Evolutionary conservation across 64 coral and sea anemone species (phyloP).

Genomic region (Pachyseris speciosa): DNA sequence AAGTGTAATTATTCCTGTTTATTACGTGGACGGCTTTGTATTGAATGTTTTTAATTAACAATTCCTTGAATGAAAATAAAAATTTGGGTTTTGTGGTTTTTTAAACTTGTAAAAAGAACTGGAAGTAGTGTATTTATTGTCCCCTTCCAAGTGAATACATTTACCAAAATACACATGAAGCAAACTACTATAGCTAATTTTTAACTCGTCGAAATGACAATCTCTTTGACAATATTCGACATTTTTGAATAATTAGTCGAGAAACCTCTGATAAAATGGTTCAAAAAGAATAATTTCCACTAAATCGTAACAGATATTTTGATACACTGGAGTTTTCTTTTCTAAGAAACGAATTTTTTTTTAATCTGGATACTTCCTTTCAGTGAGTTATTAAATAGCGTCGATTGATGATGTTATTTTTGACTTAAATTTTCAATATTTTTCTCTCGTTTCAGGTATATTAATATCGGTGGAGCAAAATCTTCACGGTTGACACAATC

Average conservation of each 20-base stretch:
- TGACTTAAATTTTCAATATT: background rate
- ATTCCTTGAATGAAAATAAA: slow-evolving; percentile 3
- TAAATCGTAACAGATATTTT: background rate
- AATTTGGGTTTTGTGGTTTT: slow-evolving; percentile 12
- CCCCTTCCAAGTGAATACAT: background rate
- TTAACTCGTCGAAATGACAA: background rate
- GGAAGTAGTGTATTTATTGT: background rate
- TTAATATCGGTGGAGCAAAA: slow-evolving; percentile 1
- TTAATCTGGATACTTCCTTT: slow-evolving; percentile 4
- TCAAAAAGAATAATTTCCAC: no score
- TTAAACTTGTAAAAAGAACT: background rate
- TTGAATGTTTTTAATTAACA: slow-evolving; percentile 29
- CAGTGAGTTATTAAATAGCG: background rate
- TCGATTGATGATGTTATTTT: slow-evolving; percentile 1
- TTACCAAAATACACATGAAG: background rate
- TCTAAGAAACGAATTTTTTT: no score
- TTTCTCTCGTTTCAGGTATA: slow-evolving; percentile 18
- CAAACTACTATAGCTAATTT: no score
- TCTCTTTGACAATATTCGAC: no score
- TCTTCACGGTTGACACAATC: slow-evolving; percentile 16
- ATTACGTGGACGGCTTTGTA: slow-evolving; percentile 34
- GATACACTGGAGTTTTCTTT: no score
- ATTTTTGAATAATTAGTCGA: no score
- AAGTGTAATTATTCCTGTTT: slow-evolving; percentile 41
- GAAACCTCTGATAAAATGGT: no score